A percentile compares a stretch with the other conserved stretches of the same genome.
phyloP scores from a whole-genome alignment of 1,140 invertebrate species.

The Leptopilina boulardi region DNA sequence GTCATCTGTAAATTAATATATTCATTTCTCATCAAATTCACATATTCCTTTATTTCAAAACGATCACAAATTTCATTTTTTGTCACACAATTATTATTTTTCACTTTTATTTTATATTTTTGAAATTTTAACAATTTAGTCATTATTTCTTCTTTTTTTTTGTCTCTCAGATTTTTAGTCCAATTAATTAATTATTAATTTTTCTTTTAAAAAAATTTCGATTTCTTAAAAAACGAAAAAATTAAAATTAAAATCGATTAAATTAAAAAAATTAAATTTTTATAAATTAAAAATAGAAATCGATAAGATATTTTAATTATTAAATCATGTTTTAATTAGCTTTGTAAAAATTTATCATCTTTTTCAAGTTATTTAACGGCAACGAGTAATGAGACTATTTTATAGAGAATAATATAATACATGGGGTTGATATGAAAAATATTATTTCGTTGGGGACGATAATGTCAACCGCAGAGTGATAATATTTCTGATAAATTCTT shows the following conservation, averaged over 20 bases:
- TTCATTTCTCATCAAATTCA: constrained; percentile 50
- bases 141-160: not conserved
- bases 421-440: not conserved
- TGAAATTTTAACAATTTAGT: not conserved
- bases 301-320: too few relatives aligned
- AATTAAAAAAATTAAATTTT: too few relatives aligned
- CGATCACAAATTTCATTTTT: constrained; percentile 48
- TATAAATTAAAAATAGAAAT: too few relatives aligned
- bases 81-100: not conserved
- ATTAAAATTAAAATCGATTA: too few relatives aligned
- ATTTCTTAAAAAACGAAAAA: too few relatives aligned
- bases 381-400: not conserved
- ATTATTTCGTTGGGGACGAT: not conserved
- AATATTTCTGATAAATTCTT: constrained; percentile 62
- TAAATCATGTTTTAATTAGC: too few relatives aligned
- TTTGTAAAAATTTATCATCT: too few relatives aligned
- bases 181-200: too few relatives aligned
- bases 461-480: constrained; percentile 52
- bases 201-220: too few relatives aligned
- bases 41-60: constrained; percentile 48
- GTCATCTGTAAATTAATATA: constrained; percentile 86
- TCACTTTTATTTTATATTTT: not conserved
- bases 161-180: not conserved
- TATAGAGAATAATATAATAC: too few relatives aligned
- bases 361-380: not conserved